Evolutionary conservation across 2,797 vertebrate genomes (phyloP).

Genomic region (Menidia menidia): DNA sequence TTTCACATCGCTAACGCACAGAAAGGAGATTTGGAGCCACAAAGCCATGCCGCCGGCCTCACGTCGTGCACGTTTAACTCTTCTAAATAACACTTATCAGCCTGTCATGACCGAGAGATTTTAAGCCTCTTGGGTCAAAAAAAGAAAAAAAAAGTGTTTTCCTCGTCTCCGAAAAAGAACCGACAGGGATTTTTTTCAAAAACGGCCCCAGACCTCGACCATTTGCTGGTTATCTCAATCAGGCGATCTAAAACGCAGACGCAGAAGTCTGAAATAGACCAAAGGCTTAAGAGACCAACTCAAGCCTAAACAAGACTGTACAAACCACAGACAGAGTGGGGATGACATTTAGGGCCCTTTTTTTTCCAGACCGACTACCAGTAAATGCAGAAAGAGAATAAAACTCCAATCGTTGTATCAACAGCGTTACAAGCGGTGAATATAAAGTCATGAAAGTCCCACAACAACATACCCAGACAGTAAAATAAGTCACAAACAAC

Average conservation of each 20-base stretch:
- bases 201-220: conserved; percentile 65
- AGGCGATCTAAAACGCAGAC: conserved; percentile 61
- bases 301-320: conserved; percentile 70
- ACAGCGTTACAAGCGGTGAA: conserved; percentile 43
- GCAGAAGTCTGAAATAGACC: conserved; percentile 70
- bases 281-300: conserved; percentile 72
- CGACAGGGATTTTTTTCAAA: not conserved
- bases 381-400: conserved; percentile 57
- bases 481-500: conserved; percentile 57
- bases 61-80: conserved; percentile 25
- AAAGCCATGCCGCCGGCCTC: conserved; percentile 15
- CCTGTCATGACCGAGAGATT: conserved; percentile 50
- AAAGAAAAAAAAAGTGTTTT: conserved; percentile 28
- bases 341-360: conserved; percentile 68
- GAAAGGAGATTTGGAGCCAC: conserved; percentile 20
- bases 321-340: conserved; percentile 70
- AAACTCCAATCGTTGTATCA: conserved; percentile 40
- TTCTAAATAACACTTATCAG: conserved; percentile 36
- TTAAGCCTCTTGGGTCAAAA: conserved; percentile 58
- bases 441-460: conserved; percentile 45
- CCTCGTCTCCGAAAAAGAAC: not conserved
- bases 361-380: conserved; percentile 68
- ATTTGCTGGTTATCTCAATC: conserved; percentile 76
- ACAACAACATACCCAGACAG: conserved; percentile 47
- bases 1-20: conserved; percentile 23